Evolutionary conservation across 2,888 invertebrate species (phyloP), one percentile per base, ranked within the genome.

Genomic region (Keiferia lycopersicella): DNA sequence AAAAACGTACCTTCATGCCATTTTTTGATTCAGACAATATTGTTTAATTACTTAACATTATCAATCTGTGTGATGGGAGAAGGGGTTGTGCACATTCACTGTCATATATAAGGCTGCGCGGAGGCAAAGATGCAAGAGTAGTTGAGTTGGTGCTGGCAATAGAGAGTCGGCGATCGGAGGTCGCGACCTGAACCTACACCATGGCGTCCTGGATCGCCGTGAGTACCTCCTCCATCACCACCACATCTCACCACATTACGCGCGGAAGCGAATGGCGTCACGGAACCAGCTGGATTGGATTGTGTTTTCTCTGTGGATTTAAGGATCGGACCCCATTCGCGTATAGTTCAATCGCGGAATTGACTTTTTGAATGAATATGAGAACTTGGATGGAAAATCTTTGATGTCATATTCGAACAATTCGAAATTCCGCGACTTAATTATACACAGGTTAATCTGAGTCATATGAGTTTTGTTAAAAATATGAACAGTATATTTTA

Each of bases 71-170:
- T 65, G 67, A 51, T 50, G 66, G 73, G 78, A 82, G 88, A 83
- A 88, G 88, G 87, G 87, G 87, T 79, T 79, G 81, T 77, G 81
- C 73, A 78, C 86, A 79, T 88, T 89, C 89, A 86, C 88, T 80
- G 81, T 80, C 77, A 84, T 89, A 90, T 89, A 90, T 81, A 89
- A 88, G 86, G 79, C 80, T 75, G 66, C 73, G 71, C 73, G 72
- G 66, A 69, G 69, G 68, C 68, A 67, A 68, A 77, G 68, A 73
- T 71, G 75, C 79, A 83, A 80, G 77, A 84, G 76, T 80, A 73
- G 72, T 75, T 53, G 51, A 26, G 12, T 53, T 22, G 51, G 73
- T 72, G 79, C 68, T 22, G 51, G 73, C 72, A 79, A 68, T 69
- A 67, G 76, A 73, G 73, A 71, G 78, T 72, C 75, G 77, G 68